Evolutionary conservation across 37 sponge, comb jelly and placozoan species (phyloP).

Genomic region (Aplysina aerophoba): DNA sequence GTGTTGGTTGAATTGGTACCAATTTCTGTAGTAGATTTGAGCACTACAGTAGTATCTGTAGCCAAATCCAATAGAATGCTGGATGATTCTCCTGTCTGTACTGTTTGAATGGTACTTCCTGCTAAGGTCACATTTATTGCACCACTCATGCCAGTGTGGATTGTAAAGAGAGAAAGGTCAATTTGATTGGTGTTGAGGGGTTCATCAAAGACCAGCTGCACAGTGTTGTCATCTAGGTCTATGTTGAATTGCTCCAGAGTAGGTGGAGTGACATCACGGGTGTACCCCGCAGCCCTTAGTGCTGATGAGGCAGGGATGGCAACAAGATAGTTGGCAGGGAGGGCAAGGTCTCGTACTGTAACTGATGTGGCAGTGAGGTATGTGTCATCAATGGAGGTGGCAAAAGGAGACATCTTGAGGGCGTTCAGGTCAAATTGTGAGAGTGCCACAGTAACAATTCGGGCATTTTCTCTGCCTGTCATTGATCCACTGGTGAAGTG

Average conservation of each 20-base stretch:
- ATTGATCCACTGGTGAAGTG: slow-evolving; percentile 63
- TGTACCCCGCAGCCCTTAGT: slow-evolving; percentile 40
- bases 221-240: slow-evolving; percentile 55
- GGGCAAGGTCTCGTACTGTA: slow-evolving; percentile 71
- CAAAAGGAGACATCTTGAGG: slow-evolving; percentile 65
- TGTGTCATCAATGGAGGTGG: slow-evolving; percentile 41
- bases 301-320: slow-evolving; percentile 41
- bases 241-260: slow-evolving; percentile 56
- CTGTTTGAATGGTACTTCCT: slow-evolving; percentile 37
- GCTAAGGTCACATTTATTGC: slow-evolving; percentile 38
- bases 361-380: slow-evolving; percentile 57
- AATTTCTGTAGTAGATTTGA: slow-evolving; percentile 57
- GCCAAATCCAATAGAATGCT: slow-evolving; percentile 46
- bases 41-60: slow-evolving; percentile 45
- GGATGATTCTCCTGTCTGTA: slow-evolving; percentile 23
- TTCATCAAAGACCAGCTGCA: slow-evolving; percentile 75
- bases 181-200: slow-evolving; percentile 61
- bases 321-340: slow-evolving; percentile 51
- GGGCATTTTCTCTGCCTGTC: slow-evolving; percentile 45
- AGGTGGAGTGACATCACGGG: slow-evolving; percentile 69
- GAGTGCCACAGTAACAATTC: slow-evolving; percentile 50
- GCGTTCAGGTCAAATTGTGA: slow-evolving; percentile 73
- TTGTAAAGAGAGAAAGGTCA: slow-evolving; percentile 42
- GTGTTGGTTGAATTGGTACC: slow-evolving; percentile 47
- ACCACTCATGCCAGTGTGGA: not conserved